phyloP scores from a whole-genome alignment of 2,113 vertebrate species.

The Lampris megalopsis region DNA sequence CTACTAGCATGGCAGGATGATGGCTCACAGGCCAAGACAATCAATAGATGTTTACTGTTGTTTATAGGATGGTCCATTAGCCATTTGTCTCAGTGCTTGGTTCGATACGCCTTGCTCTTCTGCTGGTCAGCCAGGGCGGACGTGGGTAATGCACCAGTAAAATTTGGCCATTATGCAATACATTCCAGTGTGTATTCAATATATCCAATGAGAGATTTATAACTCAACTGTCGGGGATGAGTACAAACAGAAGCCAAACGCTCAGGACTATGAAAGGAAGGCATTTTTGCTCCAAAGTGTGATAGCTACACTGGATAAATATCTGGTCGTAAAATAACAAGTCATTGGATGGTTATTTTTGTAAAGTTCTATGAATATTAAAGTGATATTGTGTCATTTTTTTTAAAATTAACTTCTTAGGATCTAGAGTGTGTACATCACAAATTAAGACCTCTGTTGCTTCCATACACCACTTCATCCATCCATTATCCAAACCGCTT shows the following conservation, averaged over 20 bases:
- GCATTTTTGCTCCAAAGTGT: background rate
- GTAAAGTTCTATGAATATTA: too few species aligned
- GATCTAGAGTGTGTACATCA: too few species aligned
- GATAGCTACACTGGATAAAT: background rate
- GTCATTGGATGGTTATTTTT: too few species aligned
- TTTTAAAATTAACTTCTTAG: too few species aligned
- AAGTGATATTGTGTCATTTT: too few species aligned
- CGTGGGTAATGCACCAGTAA: conserved; percentile 21
- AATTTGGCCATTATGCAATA: conserved; percentile 18
- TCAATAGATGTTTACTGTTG: conserved; percentile 61
- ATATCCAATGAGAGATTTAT: conserved; percentile 38
- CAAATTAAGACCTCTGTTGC: too few species aligned
- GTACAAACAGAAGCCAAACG: background rate
- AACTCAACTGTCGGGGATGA: background rate
- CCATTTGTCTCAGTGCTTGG: conserved; percentile 3
- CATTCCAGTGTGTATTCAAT: conserved; percentile 6
- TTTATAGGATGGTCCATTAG: conserved; percentile 61
- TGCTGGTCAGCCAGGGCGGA: conserved; percentile 26
- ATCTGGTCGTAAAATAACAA: too few species aligned
- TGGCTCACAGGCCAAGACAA: conserved; percentile 12
- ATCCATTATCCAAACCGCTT: too few species aligned
- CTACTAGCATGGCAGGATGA: background rate
- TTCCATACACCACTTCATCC: too few species aligned
- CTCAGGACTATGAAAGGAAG: background rate
- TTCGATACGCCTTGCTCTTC: conserved; percentile 18